These are phyloP conservation scores for Planococcus citri DNA, from an alignment of 1,140 invertebrate species.

Conservation along the genomic window DNA sequence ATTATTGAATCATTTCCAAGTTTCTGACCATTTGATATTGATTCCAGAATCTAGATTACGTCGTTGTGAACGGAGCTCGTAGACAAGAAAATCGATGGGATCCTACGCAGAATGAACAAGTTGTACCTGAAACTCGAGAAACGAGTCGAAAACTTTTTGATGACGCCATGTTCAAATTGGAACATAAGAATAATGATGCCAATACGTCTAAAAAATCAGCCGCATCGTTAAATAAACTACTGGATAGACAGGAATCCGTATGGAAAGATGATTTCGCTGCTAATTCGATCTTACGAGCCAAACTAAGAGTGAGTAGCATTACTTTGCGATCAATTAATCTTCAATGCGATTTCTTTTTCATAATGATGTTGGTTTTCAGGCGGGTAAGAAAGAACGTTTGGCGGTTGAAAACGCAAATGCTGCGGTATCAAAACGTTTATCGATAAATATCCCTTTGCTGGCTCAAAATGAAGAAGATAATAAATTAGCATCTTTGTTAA, in stretches of 20 bases:
- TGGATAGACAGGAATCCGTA: conserved; percentile 58
- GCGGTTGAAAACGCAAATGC: conserved; percentile 51
- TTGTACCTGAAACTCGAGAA: conserved; percentile 79
- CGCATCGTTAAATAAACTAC: conserved; percentile 56
- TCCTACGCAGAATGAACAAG: conserved; percentile 89
- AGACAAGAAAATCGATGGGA: conserved; percentile 98
- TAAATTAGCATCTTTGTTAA: conserved; percentile 61
- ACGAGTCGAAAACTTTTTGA: conserved; percentile 73
- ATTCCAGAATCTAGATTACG: conserved; percentile 87
- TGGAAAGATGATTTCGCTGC: conserved; percentile 86
- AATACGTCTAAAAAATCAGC: conserved; percentile 53
- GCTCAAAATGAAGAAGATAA: conserved; percentile 66
- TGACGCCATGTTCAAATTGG: conserved; percentile 93
- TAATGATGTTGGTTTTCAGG: conserved; percentile 37
- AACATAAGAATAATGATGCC: conserved; percentile 76
- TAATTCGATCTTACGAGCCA: conserved; percentile 64
- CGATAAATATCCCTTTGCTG: conserved; percentile 61
- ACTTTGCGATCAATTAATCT: neutral
- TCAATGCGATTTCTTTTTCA: conserved; percentile 22
- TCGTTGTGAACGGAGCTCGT: conserved; percentile 84
- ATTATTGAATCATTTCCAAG: neutral
- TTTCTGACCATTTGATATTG: no score
- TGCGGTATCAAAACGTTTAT: conserved; percentile 58
- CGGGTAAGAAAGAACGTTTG: conserved; percentile 61
- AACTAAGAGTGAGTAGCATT: conserved; percentile 59